These are phyloP conservation scores for Linhomoeus sp. DNA, from an alignment of 2,888 invertebrate genomes.

Conservation along the genomic window DNA sequence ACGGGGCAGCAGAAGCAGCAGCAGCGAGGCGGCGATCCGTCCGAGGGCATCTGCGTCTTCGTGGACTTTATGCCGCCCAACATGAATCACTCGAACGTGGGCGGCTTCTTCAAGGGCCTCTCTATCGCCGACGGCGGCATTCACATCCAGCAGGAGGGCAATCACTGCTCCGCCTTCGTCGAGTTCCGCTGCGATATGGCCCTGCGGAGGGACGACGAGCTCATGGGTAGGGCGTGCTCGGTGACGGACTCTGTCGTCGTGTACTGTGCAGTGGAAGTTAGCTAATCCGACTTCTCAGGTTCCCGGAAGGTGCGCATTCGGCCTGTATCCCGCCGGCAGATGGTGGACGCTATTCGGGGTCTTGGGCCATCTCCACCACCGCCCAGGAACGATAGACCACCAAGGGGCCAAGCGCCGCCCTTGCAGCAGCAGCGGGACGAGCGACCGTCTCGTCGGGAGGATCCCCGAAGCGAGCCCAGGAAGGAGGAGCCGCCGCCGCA, in stretches of 20 bases:
- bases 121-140: constrained; percentile 54
- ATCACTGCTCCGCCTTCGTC: constrained; percentile 14
- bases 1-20: too few species aligned
- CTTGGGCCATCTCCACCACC: too few species aligned
- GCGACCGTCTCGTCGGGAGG: too few species aligned
- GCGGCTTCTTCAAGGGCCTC: constrained; percentile 55
- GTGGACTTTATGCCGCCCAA: constrained; percentile 39
- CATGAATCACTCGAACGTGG: constrained; percentile 53
- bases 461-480: too few species aligned
- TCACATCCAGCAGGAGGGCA: constrained; percentile 48
- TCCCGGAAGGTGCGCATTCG: background rate
- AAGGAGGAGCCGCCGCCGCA: too few species aligned
- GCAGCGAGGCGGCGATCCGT: too few species aligned
- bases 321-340: background rate
- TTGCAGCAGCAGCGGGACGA: too few species aligned
- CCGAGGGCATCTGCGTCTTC: constrained; percentile 11
- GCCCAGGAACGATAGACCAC: too few species aligned
- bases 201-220: background rate
- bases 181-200: constrained; percentile 4
- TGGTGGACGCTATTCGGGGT: background rate
- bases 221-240: too few species aligned
- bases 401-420: too few species aligned
- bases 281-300: background rate
- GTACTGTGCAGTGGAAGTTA: too few species aligned
- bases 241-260: too few species aligned